Conservation (phyloP, 2,888 invertebrate species). For the Spialia ferax region DNA sequence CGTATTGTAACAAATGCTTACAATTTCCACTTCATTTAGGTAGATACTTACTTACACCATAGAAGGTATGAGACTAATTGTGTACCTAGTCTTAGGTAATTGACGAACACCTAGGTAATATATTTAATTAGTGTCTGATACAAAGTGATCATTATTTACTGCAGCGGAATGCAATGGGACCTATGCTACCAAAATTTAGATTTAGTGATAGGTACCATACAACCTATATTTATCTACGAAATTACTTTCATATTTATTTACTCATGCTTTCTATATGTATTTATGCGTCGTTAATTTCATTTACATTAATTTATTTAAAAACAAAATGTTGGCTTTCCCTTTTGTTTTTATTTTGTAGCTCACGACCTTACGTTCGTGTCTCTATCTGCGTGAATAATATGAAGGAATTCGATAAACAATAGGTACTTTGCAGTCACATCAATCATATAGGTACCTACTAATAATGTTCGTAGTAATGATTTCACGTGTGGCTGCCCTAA, state of each 20-base stretch:
- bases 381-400: background rate
- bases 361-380: too few species aligned
- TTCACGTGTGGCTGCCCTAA: slow-evolving; percentile 58
- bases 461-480: slow-evolving; percentile 26
- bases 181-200: background rate
- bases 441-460: background rate
- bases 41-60: background rate
- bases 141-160: slow-evolving; percentile 9
- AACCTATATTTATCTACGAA: background rate
- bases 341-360: background rate
- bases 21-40: slow-evolving; percentile 33
- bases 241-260: background rate
- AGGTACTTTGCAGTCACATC: background rate
- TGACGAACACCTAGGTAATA: slow-evolving; percentile 24
- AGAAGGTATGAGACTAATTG: slow-evolving; percentile 35
- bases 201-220: background rate
- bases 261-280: too few species aligned
- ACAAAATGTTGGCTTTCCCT: background rate
- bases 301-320: background rate
- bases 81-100: slow-evolving; percentile 37
- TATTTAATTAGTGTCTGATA: slow-evolving; percentile 17
- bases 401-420: background rate
- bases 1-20: slow-evolving; percentile 14
- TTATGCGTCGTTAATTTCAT: background rate
- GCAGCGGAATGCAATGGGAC: background rate